phyloP scores from a whole-genome alignment of 2,797 vertebrate genomes.

The Loriculus beryllinus region DNA sequence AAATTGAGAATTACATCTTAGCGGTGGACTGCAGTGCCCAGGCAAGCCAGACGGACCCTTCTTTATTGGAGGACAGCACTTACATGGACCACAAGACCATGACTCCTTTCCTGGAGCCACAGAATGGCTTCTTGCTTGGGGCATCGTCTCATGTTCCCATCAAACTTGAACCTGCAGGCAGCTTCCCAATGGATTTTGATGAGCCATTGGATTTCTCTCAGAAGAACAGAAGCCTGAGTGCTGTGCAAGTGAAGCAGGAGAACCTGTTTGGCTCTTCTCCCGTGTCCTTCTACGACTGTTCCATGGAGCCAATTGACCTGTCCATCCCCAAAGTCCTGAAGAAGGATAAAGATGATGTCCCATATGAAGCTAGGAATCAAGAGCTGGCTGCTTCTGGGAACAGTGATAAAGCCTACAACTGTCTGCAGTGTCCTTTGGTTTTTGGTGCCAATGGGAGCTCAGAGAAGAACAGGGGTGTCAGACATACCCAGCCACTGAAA shows the following conservation, averaged over 20 bases:
- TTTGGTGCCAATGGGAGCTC: conserved; percentile 59
- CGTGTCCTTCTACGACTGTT: conserved; percentile 74
- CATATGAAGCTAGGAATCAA: conserved; percentile 65
- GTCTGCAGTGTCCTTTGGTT: conserved; percentile 52
- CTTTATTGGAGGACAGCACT: conserved; percentile 69
- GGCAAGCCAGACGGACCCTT: conserved; percentile 48
- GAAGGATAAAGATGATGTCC: conserved; percentile 68
- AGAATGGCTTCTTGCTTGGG: conserved; percentile 76
- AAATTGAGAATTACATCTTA: conserved; percentile 91
- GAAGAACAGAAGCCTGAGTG: conserved; percentile 73
- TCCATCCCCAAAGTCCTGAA: conserved; percentile 85
- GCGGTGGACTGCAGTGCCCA: conserved; percentile 70
- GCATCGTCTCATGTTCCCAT: conserved; percentile 69
- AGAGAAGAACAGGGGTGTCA: conserved; percentile 71
- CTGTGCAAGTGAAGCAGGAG: conserved; percentile 86
- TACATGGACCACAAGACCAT: conserved; percentile 68
- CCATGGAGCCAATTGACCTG: conserved; percentile 89
- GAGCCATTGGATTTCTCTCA: conserved; percentile 92
- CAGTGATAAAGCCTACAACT: conserved; percentile 54
- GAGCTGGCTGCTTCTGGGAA: conserved; percentile 71
- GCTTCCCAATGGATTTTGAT: conserved; percentile 77
- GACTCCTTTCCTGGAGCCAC: conserved; percentile 69
- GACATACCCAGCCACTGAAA: conserved; percentile 73
- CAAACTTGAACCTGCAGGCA: conserved; percentile 84
- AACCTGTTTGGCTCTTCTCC: conserved; percentile 60